A percentile compares a stretch with the other conserved stretches of the same genome.
These are phyloP conservation scores for Actenoides hombroni DNA, from an alignment of 2,113 vertebrate species.

Conservation along the genomic window DNA sequence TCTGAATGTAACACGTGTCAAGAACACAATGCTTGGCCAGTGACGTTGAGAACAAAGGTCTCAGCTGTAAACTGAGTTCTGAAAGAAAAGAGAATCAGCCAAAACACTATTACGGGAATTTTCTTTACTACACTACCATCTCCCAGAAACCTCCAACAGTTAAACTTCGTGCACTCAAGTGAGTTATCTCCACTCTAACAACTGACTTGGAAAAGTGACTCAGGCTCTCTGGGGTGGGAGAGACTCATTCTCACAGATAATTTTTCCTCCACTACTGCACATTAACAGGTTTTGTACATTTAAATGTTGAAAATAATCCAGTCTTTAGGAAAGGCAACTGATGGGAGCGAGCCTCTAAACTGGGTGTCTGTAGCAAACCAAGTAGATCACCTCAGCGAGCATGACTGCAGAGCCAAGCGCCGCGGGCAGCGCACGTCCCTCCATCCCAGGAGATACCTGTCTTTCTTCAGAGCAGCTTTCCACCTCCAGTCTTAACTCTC, in stretches of 20 bases:
- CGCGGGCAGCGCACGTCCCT: fast-evolving
- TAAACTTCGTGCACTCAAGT: neutral
- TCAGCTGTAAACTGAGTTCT: neutral
- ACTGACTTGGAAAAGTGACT: neutral
- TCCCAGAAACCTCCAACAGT: neutral
- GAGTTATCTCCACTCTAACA: neutral
- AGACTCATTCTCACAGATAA: neutral
- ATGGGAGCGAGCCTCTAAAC: neutral
- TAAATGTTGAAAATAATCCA: neutral
- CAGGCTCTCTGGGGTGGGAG: neutral
- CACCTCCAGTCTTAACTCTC: neutral
- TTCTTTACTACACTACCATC: neutral
- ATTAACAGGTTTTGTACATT: neutral
- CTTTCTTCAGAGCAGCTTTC: neutral
- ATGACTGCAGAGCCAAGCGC: neutral
- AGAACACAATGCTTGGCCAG: neutral
- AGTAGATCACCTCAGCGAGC: neutral
- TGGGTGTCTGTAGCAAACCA: neutral
- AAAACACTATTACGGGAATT: neutral
- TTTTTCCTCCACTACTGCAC: neutral
- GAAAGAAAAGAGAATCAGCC: neutral
- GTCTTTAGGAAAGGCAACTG: neutral
- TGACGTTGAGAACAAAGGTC: neutral
- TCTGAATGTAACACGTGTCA: neutral
- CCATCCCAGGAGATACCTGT: neutral